These are phyloP conservation scores for Odontothrips loti DNA, from an alignment of 2,888 invertebrate species.

Conservation along the genomic window DNA sequence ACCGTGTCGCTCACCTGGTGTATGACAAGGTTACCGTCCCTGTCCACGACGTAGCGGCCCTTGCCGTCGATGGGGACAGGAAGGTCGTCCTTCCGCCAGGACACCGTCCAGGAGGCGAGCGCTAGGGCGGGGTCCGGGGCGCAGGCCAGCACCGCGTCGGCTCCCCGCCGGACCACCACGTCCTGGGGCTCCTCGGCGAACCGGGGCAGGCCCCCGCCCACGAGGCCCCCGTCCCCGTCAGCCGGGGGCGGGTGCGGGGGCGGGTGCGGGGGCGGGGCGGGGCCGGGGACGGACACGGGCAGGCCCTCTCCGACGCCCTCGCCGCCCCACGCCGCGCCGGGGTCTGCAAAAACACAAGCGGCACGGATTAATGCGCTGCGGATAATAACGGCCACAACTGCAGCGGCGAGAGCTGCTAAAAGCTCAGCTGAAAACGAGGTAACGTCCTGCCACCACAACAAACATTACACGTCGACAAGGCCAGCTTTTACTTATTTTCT, in stretches of 20 bases:
- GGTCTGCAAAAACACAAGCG: not conserved
- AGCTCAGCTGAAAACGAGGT: too few species aligned
- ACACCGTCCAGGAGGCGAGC: not conserved
- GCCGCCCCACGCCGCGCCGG: not conserved
- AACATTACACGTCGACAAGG: too few species aligned
- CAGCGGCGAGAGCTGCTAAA: too few species aligned
- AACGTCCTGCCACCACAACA: too few species aligned
- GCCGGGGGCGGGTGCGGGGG: not conserved
- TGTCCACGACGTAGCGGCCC: not conserved
- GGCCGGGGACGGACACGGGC: not conserved
- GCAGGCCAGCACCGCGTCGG: not conserved
- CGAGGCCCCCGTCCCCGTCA: not conserved
- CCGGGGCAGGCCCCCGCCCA: not conserved
- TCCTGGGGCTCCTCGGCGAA: not conserved
- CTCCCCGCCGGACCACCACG: not conserved
- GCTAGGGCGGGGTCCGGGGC: not conserved
- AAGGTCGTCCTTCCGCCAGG: not conserved
- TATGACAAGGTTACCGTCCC: not conserved
- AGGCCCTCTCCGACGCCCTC: not conserved
- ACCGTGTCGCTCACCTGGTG: not conserved
- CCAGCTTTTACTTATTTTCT: too few species aligned
- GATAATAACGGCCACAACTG: too few species aligned
- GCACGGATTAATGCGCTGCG: too few species aligned
- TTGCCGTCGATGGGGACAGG: not conserved
- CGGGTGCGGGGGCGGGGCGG: not conserved